A percentile compares a stretch with the other conserved stretches of the same genome.
Evolutionary conservation across 37 sponge, comb jelly and placozoan species (phyloP).

Genomic region (Aplysina aerophoba): DNA sequence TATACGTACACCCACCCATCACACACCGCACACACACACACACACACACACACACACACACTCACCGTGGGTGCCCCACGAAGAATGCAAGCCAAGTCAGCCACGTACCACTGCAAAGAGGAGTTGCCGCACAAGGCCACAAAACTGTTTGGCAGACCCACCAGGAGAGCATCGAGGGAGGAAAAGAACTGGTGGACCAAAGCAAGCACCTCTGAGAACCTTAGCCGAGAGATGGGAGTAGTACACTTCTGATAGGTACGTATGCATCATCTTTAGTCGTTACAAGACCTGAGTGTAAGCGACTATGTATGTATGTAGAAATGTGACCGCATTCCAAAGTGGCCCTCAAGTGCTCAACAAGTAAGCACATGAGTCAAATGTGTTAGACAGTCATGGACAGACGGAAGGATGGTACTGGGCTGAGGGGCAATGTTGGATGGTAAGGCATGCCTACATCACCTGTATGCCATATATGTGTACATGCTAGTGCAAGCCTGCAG

Average conservation of each 20-base stretch:
- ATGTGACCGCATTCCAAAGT: too few relatives aligned
- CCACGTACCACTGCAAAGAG: constrained; percentile 58
- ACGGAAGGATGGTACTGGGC: too few relatives aligned
- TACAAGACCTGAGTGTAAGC: neutral
- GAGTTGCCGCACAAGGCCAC: constrained; percentile 45
- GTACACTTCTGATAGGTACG: neutral
- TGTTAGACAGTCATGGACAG: too few relatives aligned
- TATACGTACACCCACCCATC: neutral
- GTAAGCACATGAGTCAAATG: too few relatives aligned
- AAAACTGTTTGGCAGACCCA: constrained; percentile 9
- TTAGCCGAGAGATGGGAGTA: neutral
- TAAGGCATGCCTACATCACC: too few relatives aligned
- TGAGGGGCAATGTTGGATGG: too few relatives aligned
- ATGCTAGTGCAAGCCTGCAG: too few relatives aligned
- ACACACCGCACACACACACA: constrained; percentile 15
- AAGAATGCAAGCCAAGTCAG: constrained; percentile 54
- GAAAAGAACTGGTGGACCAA: constrained; percentile 34
- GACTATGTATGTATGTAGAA: too few relatives aligned
- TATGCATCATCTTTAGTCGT: too few relatives aligned
- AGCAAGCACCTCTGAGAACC: constrained; percentile 31
- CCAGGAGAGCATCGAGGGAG: constrained; percentile 38
- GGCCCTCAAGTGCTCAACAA: too few relatives aligned
- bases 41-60: neutral
- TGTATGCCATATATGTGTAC: too few relatives aligned
- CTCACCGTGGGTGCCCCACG: constrained; percentile 64